These are phyloP conservation scores for Thecophora atra DNA, from an alignment of 2,888 invertebrate genomes.

Conservation along the genomic window DNA sequence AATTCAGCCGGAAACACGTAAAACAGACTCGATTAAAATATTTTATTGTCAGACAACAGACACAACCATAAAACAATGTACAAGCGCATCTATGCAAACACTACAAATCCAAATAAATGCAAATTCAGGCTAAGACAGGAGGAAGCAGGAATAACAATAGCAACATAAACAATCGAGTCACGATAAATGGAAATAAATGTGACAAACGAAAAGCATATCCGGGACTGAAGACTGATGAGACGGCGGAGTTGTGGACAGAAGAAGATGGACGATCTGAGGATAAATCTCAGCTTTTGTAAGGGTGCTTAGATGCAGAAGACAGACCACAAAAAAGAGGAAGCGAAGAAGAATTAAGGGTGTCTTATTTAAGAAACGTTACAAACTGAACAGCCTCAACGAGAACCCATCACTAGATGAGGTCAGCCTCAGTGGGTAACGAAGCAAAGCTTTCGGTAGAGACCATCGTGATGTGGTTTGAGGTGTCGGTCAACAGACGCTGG, in stretches of 20 bases:
- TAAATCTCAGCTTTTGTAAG: too few relatives aligned
- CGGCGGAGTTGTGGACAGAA: background rate
- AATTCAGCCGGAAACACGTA: slow-evolving; percentile 36
- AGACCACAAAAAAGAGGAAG: background rate
- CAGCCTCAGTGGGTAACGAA: too few relatives aligned
- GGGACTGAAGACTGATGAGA: background rate
- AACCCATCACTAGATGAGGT: too few relatives aligned
- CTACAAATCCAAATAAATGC: slow-evolving; percentile 20
- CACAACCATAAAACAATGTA: slow-evolving; percentile 38
- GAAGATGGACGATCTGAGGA: background rate
- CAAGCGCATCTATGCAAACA: slow-evolving; percentile 34
- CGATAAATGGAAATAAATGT: slow-evolving; percentile 28
- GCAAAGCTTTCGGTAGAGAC: too few relatives aligned
- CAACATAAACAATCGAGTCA: slow-evolving; percentile 27
- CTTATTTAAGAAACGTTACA: too few relatives aligned
- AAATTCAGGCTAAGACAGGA: slow-evolving; percentile 11
- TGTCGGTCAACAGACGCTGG: too few relatives aligned
- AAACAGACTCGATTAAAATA: slow-evolving; percentile 52
- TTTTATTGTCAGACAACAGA: slow-evolving; percentile 37
- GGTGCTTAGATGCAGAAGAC: too few relatives aligned
- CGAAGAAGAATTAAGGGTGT: too few relatives aligned
- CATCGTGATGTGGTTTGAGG: too few relatives aligned
- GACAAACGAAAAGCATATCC: slow-evolving; percentile 2
- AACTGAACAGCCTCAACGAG: background rate
- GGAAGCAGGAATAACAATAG: background rate